Conservation (phyloP, 2,888 invertebrate genomes). For the Odontocerum albicorne region DNA sequence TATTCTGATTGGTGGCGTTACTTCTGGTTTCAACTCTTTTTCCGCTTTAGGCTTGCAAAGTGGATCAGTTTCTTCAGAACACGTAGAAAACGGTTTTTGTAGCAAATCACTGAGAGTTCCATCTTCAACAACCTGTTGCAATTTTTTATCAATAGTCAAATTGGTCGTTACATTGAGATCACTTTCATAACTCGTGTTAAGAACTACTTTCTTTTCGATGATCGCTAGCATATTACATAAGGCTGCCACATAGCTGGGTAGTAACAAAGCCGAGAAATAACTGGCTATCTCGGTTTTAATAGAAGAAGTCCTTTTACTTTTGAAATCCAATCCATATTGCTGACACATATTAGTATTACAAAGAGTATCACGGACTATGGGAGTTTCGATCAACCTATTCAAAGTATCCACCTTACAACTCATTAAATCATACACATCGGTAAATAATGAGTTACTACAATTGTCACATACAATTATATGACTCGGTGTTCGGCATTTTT, state of each 20-base stretch:
- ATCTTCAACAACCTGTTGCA: constrained; percentile 45
- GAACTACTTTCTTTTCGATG: constrained; percentile 64
- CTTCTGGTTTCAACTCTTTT: constrained; percentile 9
- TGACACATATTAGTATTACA: constrained; percentile 63
- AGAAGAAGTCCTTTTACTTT: constrained; percentile 57
- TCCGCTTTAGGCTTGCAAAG: constrained; percentile 18
- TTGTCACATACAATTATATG: constrained; percentile 73
- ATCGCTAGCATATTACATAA: constrained; percentile 76
- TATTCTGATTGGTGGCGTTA: constrained; percentile 10
- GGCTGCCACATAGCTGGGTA: constrained; percentile 71
- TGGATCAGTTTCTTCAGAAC: constrained; percentile 41
- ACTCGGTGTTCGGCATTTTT: constrained; percentile 71
- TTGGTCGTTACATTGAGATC: constrained; percentile 55
- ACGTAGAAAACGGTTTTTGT: constrained; percentile 34
- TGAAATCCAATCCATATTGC: constrained; percentile 63
- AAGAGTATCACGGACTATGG: constrained; percentile 63
- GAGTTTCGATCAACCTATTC: constrained; percentile 60
- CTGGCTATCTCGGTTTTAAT: constrained; percentile 55
- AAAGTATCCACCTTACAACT: constrained; percentile 69
- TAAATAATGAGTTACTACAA: constrained; percentile 71
- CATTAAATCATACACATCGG: constrained; percentile 71
- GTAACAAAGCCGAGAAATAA: constrained; percentile 65
- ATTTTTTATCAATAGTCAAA: constrained; percentile 49
- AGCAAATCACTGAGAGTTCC: constrained; percentile 40
- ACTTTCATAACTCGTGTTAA: constrained; percentile 63